phyloP scores from a whole-genome alignment of 2,797 vertebrate genomes.

The Scolopax rusticola region DNA sequence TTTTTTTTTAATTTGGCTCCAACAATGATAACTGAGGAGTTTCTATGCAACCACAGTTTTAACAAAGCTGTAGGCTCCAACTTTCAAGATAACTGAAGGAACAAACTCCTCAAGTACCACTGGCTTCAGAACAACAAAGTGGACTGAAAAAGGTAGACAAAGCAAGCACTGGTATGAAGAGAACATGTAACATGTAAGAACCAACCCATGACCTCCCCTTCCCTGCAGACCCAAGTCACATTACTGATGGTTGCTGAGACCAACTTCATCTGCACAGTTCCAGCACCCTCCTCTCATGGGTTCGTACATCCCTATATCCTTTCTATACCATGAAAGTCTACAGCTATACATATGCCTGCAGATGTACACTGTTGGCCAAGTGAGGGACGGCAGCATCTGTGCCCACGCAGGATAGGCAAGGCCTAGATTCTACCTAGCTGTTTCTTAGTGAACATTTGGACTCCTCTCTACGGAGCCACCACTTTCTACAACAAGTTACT shows the following conservation, averaged over 20 bases:
- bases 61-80: not conserved
- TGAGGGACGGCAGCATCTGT: accelerated
- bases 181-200: not conserved
- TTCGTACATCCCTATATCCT: accelerated
- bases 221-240: not conserved
- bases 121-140: not conserved
- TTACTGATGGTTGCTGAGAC: not conserved
- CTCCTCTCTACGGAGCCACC: not conserved
- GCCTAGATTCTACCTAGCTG: not conserved
- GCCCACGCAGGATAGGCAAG: accelerated
- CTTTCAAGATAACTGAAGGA: not conserved
- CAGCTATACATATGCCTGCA: not conserved
- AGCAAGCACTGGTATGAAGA: not conserved
- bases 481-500: not conserved
- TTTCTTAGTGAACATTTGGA: not conserved
- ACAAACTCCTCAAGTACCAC: not conserved
- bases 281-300: not conserved
- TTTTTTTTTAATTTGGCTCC: not conserved
- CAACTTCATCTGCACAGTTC: not conserved
- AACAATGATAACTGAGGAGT: not conserved
- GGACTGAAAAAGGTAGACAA: not conserved
- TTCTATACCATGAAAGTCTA: not conserved
- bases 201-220: not conserved
- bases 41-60: not conserved
- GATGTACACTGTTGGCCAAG: not conserved